Evolutionary conservation across 2,797 vertebrate genomes (phyloP).

Genomic region (Chelidonichthys spinosus): DNA sequence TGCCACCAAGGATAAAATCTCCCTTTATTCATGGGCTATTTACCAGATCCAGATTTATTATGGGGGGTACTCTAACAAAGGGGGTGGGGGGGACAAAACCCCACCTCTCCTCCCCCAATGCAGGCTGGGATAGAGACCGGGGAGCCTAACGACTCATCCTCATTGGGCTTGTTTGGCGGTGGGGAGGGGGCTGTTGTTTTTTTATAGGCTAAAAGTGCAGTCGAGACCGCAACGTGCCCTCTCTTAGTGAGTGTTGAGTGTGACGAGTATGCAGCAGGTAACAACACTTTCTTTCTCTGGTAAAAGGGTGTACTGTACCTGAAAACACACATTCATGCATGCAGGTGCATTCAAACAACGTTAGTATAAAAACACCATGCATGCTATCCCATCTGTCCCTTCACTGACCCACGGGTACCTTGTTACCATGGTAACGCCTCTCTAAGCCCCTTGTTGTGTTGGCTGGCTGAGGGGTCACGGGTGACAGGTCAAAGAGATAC

Average conservation of each 20-base stretch:
- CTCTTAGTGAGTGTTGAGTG: constrained; percentile 27
- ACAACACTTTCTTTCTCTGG: constrained; percentile 6
- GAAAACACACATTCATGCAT: not conserved
- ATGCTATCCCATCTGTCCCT: constrained; percentile 54
- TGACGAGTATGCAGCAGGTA: constrained; percentile 17
- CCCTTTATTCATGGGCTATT: constrained; percentile 87
- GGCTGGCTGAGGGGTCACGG: constrained; percentile 64
- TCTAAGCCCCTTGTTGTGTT: constrained; percentile 44
- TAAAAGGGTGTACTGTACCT: not conserved
- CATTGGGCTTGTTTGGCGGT: constrained; percentile 39
- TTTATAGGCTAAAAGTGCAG: constrained; percentile 33
- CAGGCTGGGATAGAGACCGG: constrained; percentile 61
- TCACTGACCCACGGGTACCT: constrained; percentile 62
- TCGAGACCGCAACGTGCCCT: constrained; percentile 22
- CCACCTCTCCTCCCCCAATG: constrained; percentile 43
- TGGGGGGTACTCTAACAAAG: constrained; percentile 79
- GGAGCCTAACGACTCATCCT: constrained; percentile 66
- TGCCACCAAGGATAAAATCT: constrained; percentile 85
- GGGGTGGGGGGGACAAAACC: constrained; percentile 59
- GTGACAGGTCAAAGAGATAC: constrained; percentile 76
- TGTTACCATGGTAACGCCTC: constrained; percentile 62
- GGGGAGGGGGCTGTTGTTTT: not conserved
- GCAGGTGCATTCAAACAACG: not conserved
- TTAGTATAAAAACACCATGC: constrained; percentile 1
- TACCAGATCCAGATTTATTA: constrained; percentile 87